These are phyloP conservation scores for Erinaceus europaeus DNA, from an alignment of 2,113 vertebrate genomes.

Conservation along the genomic window DNA sequence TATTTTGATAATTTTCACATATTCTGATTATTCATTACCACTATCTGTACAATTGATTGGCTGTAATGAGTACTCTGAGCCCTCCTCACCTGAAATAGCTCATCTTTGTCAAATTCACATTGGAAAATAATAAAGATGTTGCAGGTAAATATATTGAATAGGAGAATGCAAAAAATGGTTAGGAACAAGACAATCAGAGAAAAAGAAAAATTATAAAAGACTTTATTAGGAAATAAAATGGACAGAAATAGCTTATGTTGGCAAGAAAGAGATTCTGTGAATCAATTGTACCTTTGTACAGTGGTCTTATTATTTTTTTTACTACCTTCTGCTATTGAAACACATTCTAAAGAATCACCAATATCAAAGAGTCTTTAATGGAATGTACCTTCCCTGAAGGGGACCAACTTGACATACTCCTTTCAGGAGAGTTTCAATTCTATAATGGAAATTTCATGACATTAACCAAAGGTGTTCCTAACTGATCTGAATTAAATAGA, in stretches of 20 bases:
- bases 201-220: conserved; percentile 29
- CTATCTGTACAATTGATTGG: conserved; percentile 49
- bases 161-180: background rate
- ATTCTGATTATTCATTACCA: conserved; percentile 68
- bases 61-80: conserved; percentile 32
- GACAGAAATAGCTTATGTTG: conserved; percentile 19
- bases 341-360: conserved; percentile 7
- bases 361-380: conserved; percentile 42
- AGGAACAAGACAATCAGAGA: background rate
- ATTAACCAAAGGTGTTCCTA: conserved; percentile 74
- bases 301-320: too few species aligned
- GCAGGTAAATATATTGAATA: conserved; percentile 26
- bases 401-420: conserved; percentile 64
- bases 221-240: background rate
- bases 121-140: conserved; percentile 42
- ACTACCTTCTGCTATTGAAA: background rate
- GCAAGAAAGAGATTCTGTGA: conserved; percentile 1
- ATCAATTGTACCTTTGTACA: background rate
- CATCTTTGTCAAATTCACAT: background rate
- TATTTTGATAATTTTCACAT: conserved; percentile 63
- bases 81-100: conserved; percentile 37
- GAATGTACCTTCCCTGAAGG: conserved; percentile 13
- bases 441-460: conserved; percentile 78
- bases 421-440: conserved; percentile 71
- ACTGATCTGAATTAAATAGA: conserved; percentile 76